Evolutionary conservation across 1,140 invertebrate species (phyloP).

Genomic region (Goniozus legneri): DNA sequence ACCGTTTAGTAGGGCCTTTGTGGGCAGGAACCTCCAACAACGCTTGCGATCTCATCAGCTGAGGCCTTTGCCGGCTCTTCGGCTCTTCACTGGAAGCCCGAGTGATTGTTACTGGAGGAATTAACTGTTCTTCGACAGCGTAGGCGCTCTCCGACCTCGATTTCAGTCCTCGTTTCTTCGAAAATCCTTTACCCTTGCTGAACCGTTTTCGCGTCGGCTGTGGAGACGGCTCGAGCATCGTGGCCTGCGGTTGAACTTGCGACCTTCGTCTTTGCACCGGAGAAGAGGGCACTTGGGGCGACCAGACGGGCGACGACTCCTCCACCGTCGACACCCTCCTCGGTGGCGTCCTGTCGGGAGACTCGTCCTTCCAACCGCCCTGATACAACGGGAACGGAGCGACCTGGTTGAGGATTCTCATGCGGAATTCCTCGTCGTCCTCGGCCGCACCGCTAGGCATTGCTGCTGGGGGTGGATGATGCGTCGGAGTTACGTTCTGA

Average conservation of each 20-base stretch:
- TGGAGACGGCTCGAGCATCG: conserved; percentile 20
- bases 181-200: conserved; percentile 16
- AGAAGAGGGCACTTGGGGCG: conserved; percentile 23
- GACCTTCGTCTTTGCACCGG: conserved; percentile 27
- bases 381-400: conserved; percentile 49
- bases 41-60: conserved; percentile 42
- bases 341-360: conserved; percentile 38
- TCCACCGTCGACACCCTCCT: conserved; percentile 20
- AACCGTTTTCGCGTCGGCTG: conserved; percentile 20
- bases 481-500: conserved; percentile 42
- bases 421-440: conserved; percentile 41
- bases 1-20: conserved; percentile 39
- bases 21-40: conserved; percentile 39
- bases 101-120: conserved; percentile 18
- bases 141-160: conserved; percentile 21
- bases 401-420: conserved; percentile 44
- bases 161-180: conserved; percentile 16
- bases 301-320: conserved; percentile 38
- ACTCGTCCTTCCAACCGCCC: conserved; percentile 50
- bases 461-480: conserved; percentile 38
- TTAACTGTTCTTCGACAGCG: conserved; percentile 15
- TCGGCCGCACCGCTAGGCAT: conserved; percentile 16
- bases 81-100: conserved; percentile 43
- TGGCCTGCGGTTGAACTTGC: conserved; percentile 16
- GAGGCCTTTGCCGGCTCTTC: conserved; percentile 34